Percentiles rank a stretch among this genome's conserved stretches.
These are phyloP conservation scores for Fragariocoptes setiger DNA, from an alignment of 1,140 invertebrate genomes.

Conservation along the genomic window DNA sequence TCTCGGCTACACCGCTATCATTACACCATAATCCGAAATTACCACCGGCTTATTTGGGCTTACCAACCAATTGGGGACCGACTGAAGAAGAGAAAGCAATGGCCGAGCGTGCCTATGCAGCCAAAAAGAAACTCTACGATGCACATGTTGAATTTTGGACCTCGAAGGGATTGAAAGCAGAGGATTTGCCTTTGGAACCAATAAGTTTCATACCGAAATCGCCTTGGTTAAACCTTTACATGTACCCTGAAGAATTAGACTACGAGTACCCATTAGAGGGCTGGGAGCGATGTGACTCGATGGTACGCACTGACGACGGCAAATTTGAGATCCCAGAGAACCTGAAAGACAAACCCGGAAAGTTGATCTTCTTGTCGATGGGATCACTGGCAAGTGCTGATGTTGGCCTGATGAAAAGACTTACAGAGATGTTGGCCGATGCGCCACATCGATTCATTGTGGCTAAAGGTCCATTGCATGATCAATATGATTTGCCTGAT, in stretches of 20 bases:
- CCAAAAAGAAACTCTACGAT: not conserved
- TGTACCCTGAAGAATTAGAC: slow-evolving; percentile 8
- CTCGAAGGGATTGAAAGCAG: not conserved
- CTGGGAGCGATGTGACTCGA: not conserved
- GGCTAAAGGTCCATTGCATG: slow-evolving; percentile 3
- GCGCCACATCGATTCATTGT: slow-evolving; percentile 5
- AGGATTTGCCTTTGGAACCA: not conserved
- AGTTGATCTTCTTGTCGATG: slow-evolving; percentile 7
- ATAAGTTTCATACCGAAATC: slow-evolving; percentile 1
- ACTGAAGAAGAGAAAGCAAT: not conserved
- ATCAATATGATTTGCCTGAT: slow-evolving; percentile 9
- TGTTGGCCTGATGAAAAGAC: slow-evolving; percentile 7
- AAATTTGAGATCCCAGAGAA: slow-evolving; percentile 4
- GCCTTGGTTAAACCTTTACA: slow-evolving; percentile 7
- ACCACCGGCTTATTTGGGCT: slow-evolving; percentile 3
- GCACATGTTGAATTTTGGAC: not conserved
- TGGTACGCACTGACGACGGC: slow-evolving; percentile 2
- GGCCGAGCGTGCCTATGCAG: not conserved
- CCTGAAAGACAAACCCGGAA: not conserved
- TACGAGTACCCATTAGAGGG: slow-evolving; percentile 1
- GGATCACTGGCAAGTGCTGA: slow-evolving; percentile 11
- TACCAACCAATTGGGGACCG: slow-evolving; percentile 3
- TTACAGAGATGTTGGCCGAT: not conserved
- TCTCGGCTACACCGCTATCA: slow-evolving; percentile 3
- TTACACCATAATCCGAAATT: slow-evolving; percentile 1